Conservation (phyloP, 2,113 vertebrate genomes). For the Dipodomys stephensi region DNA sequence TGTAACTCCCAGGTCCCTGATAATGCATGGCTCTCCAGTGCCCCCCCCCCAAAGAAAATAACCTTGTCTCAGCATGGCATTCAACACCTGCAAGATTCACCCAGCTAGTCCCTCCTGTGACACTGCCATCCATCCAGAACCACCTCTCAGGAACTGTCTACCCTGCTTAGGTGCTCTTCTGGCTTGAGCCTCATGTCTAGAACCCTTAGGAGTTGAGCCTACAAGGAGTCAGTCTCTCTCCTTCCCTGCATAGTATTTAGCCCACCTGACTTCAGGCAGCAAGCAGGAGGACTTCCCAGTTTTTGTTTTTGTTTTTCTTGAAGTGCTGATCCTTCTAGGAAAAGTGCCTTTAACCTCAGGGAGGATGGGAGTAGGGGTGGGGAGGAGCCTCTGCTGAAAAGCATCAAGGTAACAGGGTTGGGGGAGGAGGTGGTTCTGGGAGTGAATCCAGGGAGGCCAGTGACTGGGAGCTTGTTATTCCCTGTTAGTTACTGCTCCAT, state of each 20-base stretch:
- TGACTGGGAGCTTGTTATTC: not conserved
- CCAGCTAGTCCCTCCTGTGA: not conserved
- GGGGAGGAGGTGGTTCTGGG: not conserved
- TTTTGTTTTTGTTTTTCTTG: too few species aligned
- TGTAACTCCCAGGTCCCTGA: not conserved
- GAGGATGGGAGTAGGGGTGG: not conserved
- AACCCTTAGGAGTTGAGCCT: not conserved
- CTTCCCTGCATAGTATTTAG: not conserved
- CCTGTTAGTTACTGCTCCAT: not conserved
- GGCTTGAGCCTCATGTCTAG: not conserved
- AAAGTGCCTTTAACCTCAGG: not conserved
- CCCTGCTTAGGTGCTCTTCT: accelerated
- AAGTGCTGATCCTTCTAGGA: not conserved
- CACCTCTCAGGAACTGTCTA: not conserved
- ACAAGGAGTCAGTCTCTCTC: too few species aligned
- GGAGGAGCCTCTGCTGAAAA: too few species aligned
- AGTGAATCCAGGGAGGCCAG: not conserved
- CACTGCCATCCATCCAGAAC: not conserved
- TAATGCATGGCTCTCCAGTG: not conserved
- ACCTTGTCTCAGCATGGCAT: not conserved
- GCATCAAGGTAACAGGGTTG: too few species aligned
- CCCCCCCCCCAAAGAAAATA: not conserved
- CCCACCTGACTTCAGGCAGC: too few species aligned
- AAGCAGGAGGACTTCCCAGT: not conserved
- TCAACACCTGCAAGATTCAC: not conserved